Percentiles rank a stretch among this genome's conserved stretches.
These are phyloP conservation scores for Schizaphis graminum DNA, from an alignment of 2,888 invertebrate species.

Conservation along the genomic window DNA sequence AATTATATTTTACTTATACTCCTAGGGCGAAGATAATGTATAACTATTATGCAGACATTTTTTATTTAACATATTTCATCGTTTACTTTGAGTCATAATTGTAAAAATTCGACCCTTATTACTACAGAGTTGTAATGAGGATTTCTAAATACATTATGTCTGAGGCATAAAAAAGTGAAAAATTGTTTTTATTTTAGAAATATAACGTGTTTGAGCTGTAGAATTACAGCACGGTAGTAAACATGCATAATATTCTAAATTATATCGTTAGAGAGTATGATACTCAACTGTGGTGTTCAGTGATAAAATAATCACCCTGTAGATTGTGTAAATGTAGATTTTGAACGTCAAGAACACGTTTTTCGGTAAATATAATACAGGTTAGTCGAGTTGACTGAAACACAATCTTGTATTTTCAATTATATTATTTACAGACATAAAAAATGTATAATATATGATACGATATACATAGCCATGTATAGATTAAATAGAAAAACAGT, in stretches of 20 bases:
- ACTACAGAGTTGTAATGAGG: neutral
- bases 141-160: neutral
- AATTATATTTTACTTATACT: neutral
- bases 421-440: neutral
- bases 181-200: neutral
- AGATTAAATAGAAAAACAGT: neutral
- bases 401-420: neutral
- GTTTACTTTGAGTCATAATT: neutral
- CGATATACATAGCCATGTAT: neutral
- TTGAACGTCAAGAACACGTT: neutral
- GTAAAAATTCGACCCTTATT: neutral
- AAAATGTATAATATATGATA: neutral
- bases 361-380: neutral
- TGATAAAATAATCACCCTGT: neutral
- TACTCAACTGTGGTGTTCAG: neutral
- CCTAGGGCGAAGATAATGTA: neutral
- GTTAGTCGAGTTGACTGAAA: neutral
- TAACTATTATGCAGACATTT: neutral
- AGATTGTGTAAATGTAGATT: neutral
- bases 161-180: neutral
- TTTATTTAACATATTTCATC: neutral
- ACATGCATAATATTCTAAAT: neutral
- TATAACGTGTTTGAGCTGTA: neutral
- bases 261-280: neutral
- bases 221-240: neutral